Evolutionary conservation across 2,113 vertebrate species (phyloP), one percentile per base, ranked within the genome.

Genomic region (Sialia sialis): DNA sequence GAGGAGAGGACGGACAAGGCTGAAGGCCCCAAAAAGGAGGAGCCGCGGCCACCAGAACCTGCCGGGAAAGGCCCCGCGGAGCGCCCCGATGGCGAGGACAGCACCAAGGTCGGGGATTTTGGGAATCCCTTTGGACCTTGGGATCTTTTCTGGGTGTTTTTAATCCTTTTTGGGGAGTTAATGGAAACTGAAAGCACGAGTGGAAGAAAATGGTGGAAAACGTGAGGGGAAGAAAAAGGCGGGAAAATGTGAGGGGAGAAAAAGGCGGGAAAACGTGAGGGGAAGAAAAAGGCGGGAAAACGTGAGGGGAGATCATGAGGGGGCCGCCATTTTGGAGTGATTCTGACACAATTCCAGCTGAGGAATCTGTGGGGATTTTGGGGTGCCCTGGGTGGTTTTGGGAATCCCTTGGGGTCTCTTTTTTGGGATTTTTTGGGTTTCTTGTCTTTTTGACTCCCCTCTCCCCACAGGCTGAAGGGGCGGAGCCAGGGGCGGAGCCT

Each of bases 111-210:
- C 0, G 11, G 43, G 27, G 30, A 12, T 25, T 14, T 48, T 21
- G 36, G 36, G 41, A 9, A 4, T 44, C 43, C 43, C 43, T 44
- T 44, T 44, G 18, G 43, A 19, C 43, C 43, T 43, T 18, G 43
- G 17, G 13, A 11, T 48, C 46, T 5, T 9, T 0, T 20, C 13
- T 10, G 23, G 36, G 43, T n/a, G n/a, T n/a, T 51, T 10, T 51
- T 51, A 27, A 16, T 52, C 3, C 0, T 0, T 29, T 54, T 36
- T 0, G 6, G 11, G 9, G 32, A 2, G 11, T 19, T 44, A 3
- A 1, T 17, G 51, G 23, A 26, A 49, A 49, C 23, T 49, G 48
- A 49, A 49, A 25, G 23, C 1, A 13, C n/a, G 55, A 56, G 55
- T 20, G 13, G 32, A 34, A 9, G 23, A 58, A 58, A 39, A 39